Conservation (phyloP, 2,797 vertebrate species). For the Sparus aurata region DNA sequence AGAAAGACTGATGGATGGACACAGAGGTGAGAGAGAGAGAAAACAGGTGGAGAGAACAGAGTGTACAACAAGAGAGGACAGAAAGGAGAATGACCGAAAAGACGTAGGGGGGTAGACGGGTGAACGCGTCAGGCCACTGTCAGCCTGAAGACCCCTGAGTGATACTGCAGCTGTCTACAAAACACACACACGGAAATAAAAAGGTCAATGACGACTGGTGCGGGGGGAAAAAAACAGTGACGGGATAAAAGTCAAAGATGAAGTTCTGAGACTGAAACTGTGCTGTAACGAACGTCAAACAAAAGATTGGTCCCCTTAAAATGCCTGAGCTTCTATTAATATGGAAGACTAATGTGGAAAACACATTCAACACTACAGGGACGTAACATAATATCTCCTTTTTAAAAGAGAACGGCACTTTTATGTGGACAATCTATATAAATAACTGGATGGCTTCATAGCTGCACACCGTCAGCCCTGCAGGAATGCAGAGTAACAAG, state of each 20-base stretch:
- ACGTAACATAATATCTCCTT: not conserved
- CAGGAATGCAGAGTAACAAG: not conserved
- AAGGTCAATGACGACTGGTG: not conserved
- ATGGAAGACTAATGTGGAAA: not conserved
- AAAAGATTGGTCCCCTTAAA: not conserved
- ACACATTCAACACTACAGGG: not conserved
- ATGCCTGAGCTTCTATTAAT: not conserved
- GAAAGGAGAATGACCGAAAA: conserved; percentile 44
- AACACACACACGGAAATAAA: conserved; percentile 2
- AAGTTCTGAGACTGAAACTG: not conserved
- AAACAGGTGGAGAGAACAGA: conserved; percentile 13
- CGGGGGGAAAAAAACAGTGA: not conserved
- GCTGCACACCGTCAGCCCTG: not conserved
- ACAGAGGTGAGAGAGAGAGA: conserved; percentile 36
- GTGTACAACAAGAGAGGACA: conserved; percentile 20
- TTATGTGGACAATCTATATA: not conserved
- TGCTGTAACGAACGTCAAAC: not conserved
- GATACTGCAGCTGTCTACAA: conserved; percentile 66
- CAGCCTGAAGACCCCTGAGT: conserved; percentile 66
- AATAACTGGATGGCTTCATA: not conserved
- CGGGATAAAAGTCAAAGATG: not conserved
- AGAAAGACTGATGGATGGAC: conserved; percentile 5
- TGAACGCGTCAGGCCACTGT: conserved; percentile 56
- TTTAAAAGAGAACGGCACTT: not conserved
- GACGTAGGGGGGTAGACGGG: conserved; percentile 50